Conservation (phyloP, 2,113 vertebrate species). For the Bos taurus region ARS-UCD2.0 NC_037331.1:75988001-75988500, state of each 20-base stretch:
- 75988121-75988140: neutral
- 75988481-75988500: neutral
- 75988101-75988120: neutral
- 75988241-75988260: neutral
- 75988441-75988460: neutral
- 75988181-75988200: neutral
- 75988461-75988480: neutral
- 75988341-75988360: neutral
- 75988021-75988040: neutral
- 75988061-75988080: neutral
- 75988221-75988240: no score
- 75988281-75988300: neutral
- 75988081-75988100: neutral
- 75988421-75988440: neutral
- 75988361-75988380: accelerated
- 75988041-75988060: neutral
- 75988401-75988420: neutral
- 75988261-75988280: neutral
- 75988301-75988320: neutral
- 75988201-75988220: neutral
- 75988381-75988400: neutral
- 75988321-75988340: neutral
- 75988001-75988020: neutral
- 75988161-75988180: neutral
- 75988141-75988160: neutral